Base-by-base conservation (phyloP, 2,888 invertebrate genomes). In the Ypsolopha scabrella region DNA sequence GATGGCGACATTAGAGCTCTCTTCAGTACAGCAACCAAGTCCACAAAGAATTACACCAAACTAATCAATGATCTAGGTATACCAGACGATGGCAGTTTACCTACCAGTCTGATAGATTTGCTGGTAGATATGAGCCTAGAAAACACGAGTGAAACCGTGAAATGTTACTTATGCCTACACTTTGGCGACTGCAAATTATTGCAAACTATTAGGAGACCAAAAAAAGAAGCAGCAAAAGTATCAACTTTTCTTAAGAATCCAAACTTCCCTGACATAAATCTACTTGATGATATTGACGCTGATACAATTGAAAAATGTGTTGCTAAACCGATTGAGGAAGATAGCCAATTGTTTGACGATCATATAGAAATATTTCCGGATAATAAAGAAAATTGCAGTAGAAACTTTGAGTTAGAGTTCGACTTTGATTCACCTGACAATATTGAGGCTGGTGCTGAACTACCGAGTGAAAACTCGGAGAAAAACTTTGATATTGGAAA, bases 1-100 rank as follows among this genome's bases (percentile, higher is more conserved):
- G 67, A 88, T 63, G 80, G 87, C 0, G 90, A 90, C 53, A 89
- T 90, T 36, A 72, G 90, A 64, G 82, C 85, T 48, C 73, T 90
- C 54, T 90, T 90, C 48, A 77, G 80, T 55, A 77, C 80, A 8
- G 72, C 71, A 0, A 83, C 80, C 0, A 87, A 80, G 64, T 80
- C 80, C n/a, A 82, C 80, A 10, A 76, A 80, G 54, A 87, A 70
- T 62, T 78, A 87, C 50, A 83, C 81, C 1, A 85, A 83, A 67
- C 60, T 78, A 37, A 72, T 82, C 11, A 78, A 72, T 54, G 80
- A 83, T 56, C 60, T 81, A 52, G 74, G 80, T 0, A 67, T 86
- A 9, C 71, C 78, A 59, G 72, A 70, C 49, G 68, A 77, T 55
- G 75, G 70, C 34, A 71, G 64, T 50, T 60, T 85, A 44, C 70